A percentile compares a stretch with the other conserved stretches of the same genome.
These are phyloP conservation scores for Brachyhypopomus gauderio DNA, from an alignment of 2,113 vertebrate species.

Conservation along the genomic window DNA sequence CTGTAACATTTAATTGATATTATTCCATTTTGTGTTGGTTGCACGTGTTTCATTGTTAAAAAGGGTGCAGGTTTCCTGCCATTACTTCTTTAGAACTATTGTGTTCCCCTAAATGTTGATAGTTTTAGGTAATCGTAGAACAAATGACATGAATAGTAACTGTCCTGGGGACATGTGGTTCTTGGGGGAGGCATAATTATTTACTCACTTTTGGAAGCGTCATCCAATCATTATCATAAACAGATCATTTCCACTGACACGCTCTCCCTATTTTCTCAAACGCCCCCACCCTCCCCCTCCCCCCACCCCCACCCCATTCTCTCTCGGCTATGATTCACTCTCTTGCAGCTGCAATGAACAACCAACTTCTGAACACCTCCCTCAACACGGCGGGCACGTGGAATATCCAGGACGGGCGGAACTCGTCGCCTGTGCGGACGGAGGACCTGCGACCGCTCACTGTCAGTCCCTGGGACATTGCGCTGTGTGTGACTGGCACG, in stretches of 20 bases:
- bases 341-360: conserved; percentile 73
- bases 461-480: conserved; percentile 88
- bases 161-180: too few relatives aligned
- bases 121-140: background rate
- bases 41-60: background rate
- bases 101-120: background rate
- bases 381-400: conserved; percentile 64
- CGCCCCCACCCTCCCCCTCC: background rate
- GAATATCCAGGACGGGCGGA: conserved; percentile 66
- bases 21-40: conserved; percentile 6
- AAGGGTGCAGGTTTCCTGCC: background rate
- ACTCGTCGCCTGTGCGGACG: conserved; percentile 64
- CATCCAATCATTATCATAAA: conserved; percentile 6
- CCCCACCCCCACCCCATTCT: conserved; percentile 8
- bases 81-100: too few relatives aligned
- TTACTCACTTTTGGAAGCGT: too few relatives aligned
- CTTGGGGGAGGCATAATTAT: too few relatives aligned
- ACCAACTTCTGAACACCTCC: conserved; percentile 61
- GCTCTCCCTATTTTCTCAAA: conserved; percentile 38
- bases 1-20: conserved; percentile 32
- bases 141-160: background rate
- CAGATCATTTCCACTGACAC: conserved; percentile 47
- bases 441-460: conserved; percentile 61
- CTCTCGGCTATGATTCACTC: conserved; percentile 80
- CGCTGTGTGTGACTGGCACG: conserved; percentile 86